Conservation (phyloP, 2,113 vertebrate species). For the Dasyprocta punctata region DNA sequence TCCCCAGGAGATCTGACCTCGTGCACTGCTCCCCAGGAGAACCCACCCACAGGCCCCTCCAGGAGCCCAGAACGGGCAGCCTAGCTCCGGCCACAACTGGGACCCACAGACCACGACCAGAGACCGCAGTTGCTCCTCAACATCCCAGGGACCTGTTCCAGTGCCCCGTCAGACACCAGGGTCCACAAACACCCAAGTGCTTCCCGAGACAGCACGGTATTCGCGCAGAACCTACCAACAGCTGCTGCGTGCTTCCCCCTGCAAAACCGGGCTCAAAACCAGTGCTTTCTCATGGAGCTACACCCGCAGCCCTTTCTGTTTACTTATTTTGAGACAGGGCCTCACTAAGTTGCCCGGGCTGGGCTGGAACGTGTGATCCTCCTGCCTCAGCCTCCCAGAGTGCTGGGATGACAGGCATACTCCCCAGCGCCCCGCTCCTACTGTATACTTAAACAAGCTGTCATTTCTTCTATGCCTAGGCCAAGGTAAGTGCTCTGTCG, state of each 20-base stretch:
- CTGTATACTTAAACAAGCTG: neutral
- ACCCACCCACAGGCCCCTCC: no score
- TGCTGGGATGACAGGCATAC: neutral
- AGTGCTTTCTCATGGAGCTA: neutral
- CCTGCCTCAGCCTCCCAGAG: neutral
- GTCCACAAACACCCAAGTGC: no score
- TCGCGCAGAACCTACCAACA: neutral
- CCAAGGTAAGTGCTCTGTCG: neutral
- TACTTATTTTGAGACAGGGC: neutral
- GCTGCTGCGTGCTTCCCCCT: neutral
- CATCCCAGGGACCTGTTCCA: neutral
- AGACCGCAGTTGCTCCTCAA: neutral
- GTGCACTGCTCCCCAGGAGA: fast-evolving
- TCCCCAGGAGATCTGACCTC: no score
- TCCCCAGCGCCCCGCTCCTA: neutral
- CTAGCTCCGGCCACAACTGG: neutral
- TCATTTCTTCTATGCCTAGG: fast-evolving
- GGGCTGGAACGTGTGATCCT: neutral
- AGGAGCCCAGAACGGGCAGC: neutral
- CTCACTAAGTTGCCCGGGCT: neutral
- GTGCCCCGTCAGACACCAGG: no score
- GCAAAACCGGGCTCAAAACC: neutral
- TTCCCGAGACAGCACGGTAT: neutral
- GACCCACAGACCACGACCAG: neutral
- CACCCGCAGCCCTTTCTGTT: neutral